These are phyloP conservation scores for Drosophila merina DNA, from an alignment of 2,888 invertebrate genomes.

Conservation along the genomic window DNA sequence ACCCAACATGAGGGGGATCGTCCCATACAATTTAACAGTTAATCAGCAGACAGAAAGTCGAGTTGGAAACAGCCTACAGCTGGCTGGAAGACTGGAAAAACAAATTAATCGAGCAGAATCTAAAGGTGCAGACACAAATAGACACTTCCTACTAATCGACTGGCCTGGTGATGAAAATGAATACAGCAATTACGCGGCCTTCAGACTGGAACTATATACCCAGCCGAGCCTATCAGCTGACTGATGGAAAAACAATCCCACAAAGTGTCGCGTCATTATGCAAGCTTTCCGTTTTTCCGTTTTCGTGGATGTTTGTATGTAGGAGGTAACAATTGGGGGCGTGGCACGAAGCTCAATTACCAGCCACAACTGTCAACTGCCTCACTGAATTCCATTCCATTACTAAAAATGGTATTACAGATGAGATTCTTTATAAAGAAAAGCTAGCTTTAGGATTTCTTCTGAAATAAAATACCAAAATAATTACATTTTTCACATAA, in stretches of 20 bases:
- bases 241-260: constrained; percentile 51
- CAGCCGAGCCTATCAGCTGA: constrained; percentile 48
- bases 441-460: neutral
- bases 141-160: constrained; percentile 13
- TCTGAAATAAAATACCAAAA: too few species aligned
- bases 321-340: constrained; percentile 28
- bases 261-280: constrained; percentile 40
- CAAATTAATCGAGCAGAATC: constrained; percentile 53
- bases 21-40: constrained; percentile 55
- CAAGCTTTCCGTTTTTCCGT: constrained; percentile 23
- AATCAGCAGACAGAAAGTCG: constrained; percentile 56
- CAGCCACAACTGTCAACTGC: constrained; percentile 25
- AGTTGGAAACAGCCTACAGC: constrained; percentile 48
- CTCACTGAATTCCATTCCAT: constrained; percentile 23
- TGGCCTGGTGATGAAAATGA: constrained; percentile 64
- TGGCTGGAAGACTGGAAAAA: constrained; percentile 32
- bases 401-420: constrained; percentile 20
- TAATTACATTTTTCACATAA: too few species aligned
- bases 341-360: constrained; percentile 34
- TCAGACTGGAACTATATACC: constrained; percentile 31
- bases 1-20: constrained; percentile 22
- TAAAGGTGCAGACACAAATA: constrained; percentile 45
- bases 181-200: constrained; percentile 50
- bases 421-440: neutral
- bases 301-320: constrained; percentile 1